Percentiles rank a stretch among this genome's conserved stretches.
phyloP scores from a whole-genome alignment of 2,797 vertebrate genomes.

The Telmatherina bonti region DNA sequence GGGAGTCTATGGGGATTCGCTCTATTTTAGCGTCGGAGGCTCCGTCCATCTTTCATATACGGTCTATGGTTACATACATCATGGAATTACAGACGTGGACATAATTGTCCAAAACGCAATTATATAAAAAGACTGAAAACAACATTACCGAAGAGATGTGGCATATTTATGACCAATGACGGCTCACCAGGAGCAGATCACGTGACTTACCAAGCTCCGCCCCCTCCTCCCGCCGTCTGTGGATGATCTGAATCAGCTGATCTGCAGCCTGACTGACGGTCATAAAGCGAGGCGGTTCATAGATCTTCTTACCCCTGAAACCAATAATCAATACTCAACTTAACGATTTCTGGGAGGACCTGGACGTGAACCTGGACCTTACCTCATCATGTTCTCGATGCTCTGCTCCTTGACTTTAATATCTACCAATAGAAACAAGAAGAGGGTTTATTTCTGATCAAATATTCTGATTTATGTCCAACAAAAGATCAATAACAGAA shows the following conservation, averaged over 20 bases:
- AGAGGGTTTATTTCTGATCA: background rate
- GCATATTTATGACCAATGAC: background rate
- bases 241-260: constrained; percentile 91
- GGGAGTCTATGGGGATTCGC: no score
- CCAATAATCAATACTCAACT: background rate
- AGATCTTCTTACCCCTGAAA: constrained; percentile 91
- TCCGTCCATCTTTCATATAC: no score
- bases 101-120: no score
- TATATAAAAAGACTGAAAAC: no score
- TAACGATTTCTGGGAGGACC: background rate
- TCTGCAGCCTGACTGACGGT: constrained; percentile 89
- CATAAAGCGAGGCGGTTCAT: constrained; percentile 93
- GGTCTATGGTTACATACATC: no score
- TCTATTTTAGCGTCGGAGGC: no score
- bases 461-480: no score
- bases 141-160: no score
- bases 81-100: no score
- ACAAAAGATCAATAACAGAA: no score
- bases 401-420: constrained; percentile 98
- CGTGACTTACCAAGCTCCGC: constrained; percentile 86
- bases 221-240: constrained; percentile 82
- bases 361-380: constrained; percentile 57
- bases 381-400: constrained; percentile 96
- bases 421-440: constrained; percentile 78
- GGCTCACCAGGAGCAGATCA: background rate